Base-by-base conservation (phyloP, 1,140 invertebrate genomes). In the Drosophila guanche region DNA sequence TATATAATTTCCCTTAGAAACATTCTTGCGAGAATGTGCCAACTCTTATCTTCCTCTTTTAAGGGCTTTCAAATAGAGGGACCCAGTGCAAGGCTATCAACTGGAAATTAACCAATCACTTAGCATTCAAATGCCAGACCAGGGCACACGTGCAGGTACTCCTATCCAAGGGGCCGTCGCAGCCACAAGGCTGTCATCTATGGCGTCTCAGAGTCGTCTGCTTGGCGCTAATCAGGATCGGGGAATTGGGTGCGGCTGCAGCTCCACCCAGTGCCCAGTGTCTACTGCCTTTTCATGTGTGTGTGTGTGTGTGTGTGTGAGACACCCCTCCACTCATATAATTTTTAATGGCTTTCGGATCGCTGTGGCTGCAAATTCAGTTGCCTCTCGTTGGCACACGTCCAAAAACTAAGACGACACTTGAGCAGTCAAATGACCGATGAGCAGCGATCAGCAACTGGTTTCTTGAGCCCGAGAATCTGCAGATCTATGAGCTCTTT, bases 101-200 rank as follows among this genome's bases (percentile, higher is more conserved):
- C 59, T 33, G 63, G 74, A 84, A 68, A 83, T 83, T 83, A 83
- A 70, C 73, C 83, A 86, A 86, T 86, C 81, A 86, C 81, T 86
- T 86, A 86, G 68, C 74, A 86, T 88, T 86, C 77, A 88, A 86
- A 86, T 75, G 81, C 57, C 55, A 33, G 45, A 7, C 41, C 27
- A 50, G 59, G 46, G 52, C 61, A 72, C 74, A 74, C 48, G 60
- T 74, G 63, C 50, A 58, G 57, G 48, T 47, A 56, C 52, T 52
- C 46, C 37, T 7, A 25, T 10, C 33, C 37, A 57, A 22, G 59
- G 53, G 53, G n/a, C 8, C 22, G 29, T 33, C 54, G 14, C 12
- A 33, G 20, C 25, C 22, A 51, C 47, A 23, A 5, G 37, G 78
- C 77, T 73, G 76, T 69, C 74, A 67, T 61, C 60, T 33, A 25